Conservation (phyloP, 37 sponge, comb jelly and placozoan species). For the Dysidea cf. avara region DNA sequence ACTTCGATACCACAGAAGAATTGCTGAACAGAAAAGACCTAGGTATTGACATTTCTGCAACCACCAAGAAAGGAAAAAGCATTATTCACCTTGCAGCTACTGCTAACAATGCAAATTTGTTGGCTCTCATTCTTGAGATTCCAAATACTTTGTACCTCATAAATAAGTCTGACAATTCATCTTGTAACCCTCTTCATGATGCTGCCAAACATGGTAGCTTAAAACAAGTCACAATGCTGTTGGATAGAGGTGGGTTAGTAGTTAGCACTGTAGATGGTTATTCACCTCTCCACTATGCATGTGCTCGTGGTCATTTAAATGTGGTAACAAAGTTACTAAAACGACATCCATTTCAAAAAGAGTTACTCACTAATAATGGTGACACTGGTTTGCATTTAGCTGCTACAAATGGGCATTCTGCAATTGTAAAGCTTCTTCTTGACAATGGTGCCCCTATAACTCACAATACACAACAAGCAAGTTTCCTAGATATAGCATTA, state of each 20-base stretch:
- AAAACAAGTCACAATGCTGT: conserved; percentile 63
- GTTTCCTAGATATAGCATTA: conserved; percentile 77
- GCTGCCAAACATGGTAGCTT: conserved; percentile 54
- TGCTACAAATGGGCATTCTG: conserved; percentile 52
- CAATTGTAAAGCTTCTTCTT: conserved; percentile 45
- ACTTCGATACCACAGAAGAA: too few species aligned
- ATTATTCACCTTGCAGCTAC: conserved; percentile 55
- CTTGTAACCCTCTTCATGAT: conserved; percentile 54
- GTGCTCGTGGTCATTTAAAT: conserved; percentile 50
- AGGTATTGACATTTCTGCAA: conserved; percentile 18
- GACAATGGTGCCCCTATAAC: conserved; percentile 51
- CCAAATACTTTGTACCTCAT: conserved; percentile 31
- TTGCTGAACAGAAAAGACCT: conserved; percentile 43
- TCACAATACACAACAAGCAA: conserved; percentile 50
- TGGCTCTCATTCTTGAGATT: conserved; percentile 43
- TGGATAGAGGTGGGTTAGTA: too few species aligned
- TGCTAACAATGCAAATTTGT: too few species aligned
- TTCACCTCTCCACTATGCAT: too few species aligned
- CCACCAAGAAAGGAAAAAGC: conserved; percentile 48
- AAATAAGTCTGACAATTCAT: conserved; percentile 15
- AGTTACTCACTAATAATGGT: conserved; percentile 50
- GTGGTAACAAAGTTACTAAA: conserved; percentile 40
- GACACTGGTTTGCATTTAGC: conserved; percentile 78
- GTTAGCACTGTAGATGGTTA: too few species aligned
- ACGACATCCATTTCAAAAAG: conserved; percentile 63